Base-by-base conservation (phyloP, 2,113 vertebrate genomes). In the Rattus rattus region DNA sequence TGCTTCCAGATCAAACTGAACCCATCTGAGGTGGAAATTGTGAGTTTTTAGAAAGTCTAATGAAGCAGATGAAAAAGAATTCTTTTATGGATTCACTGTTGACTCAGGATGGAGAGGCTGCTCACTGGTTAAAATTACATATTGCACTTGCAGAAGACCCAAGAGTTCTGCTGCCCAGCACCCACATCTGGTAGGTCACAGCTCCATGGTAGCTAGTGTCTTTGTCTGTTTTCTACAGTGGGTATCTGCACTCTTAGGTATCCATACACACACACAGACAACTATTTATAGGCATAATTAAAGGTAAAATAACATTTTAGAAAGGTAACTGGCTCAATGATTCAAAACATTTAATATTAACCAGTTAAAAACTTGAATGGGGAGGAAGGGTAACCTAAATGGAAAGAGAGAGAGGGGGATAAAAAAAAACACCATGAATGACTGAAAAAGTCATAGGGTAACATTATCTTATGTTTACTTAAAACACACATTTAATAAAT, bases 1-100 rank as follows among this genome's bases (percentile, higher is more conserved):
- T 72, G 3, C 80, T 83, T 96, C n/a, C 69, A 97, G 36, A 56
- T 93, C 65, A 95, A 83, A 87, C 22, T 77, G 12, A 84, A 92
- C 16, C 43, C 54, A 69, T n/a, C 63, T 54, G 47, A 95, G 91
- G 77, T 80, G 22, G 61, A 73, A 86, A 75, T n/a, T 22, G 28
- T 33, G 80, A 86, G 0, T 28, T 20, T 39, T 3, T 89, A 33
- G 36, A 93, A 90, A 95, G 79, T 94, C 84, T 69, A 76, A 39
- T 85, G 28, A 86, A 95, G 59, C n/a, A 89, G 80, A 83, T 73
- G 24, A 72, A 28, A 59, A 47, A 11, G 77, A 95, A 26, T 49
- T 91, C 70, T 59, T 54, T 59, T 76, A 30, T 63, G 52, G 30
- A 94, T 47, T 93, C 49, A 83, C 3, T 67, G 3, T 80, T 92